Conservation (phyloP, 1,140 invertebrate species). For the Zaprionus africanus region DNA sequence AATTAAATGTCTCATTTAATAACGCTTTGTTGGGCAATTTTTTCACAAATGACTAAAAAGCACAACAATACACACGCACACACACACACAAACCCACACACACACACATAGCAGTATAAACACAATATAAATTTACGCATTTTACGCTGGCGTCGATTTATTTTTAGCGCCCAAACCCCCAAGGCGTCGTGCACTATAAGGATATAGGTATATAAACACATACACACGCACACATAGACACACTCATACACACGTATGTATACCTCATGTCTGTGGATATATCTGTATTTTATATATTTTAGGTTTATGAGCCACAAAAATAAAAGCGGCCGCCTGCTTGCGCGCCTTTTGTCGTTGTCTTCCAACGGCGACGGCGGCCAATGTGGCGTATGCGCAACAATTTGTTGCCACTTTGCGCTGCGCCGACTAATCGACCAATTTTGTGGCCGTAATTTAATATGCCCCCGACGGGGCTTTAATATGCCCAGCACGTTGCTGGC, state of each 20-base stretch:
- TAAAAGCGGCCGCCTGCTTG: conserved; percentile 35
- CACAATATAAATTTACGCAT: conserved; percentile 46
- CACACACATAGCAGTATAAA: conserved; percentile 14
- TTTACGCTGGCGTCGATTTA: conserved; percentile 57
- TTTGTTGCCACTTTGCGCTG: conserved; percentile 36
- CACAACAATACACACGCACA: conserved; percentile 39
- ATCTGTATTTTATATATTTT: conserved; percentile 51
- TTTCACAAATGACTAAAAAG: conserved; percentile 79
- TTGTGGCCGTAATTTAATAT: conserved; percentile 77
- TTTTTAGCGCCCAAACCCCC: conserved; percentile 65
- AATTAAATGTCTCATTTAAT: conserved; percentile 83
- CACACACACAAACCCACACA: conserved; percentile 15
- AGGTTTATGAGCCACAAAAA: conserved; percentile 77
- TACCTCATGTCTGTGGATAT: background rate
- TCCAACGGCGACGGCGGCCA: conserved; percentile 8
- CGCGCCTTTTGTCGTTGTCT: conserved; percentile 8
- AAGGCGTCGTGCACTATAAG: conserved; percentile 76
- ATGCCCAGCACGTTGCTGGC: conserved; percentile 70
- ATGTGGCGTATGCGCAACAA: conserved; percentile 75
- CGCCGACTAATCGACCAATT: conserved; percentile 65
- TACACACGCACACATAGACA: background rate
- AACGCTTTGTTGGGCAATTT: conserved; percentile 81
- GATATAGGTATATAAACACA: conserved; percentile 32
- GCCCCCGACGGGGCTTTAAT: conserved; percentile 58
- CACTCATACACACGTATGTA: background rate